Percentiles rank a stretch among this genome's conserved stretches.
These are phyloP conservation scores for Eulemur albifrons DNA, from an alignment of 2,797 vertebrate genomes.

Conservation along the genomic window DNA sequence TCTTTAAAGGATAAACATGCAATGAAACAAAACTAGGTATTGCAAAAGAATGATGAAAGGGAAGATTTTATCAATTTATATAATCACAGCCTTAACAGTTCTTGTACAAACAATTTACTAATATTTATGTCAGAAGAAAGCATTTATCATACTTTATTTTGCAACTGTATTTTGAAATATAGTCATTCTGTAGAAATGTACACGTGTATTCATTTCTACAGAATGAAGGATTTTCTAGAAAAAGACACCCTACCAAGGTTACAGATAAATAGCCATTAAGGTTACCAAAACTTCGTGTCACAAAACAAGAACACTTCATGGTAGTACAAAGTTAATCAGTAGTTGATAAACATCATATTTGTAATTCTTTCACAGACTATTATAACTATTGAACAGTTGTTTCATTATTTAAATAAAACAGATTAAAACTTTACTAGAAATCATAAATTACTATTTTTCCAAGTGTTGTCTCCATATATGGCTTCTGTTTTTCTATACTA, in stretches of 20 bases:
- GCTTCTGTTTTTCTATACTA: constrained; percentile 33
- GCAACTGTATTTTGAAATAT: background rate
- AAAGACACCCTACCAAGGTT: background rate
- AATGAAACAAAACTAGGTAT: background rate
- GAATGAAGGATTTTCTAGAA: background rate
- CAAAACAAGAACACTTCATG: background rate
- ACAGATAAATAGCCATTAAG: background rate
- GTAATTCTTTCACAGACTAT: background rate
- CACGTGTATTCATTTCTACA: background rate
- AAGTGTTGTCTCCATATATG: background rate
- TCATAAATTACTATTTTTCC: background rate
- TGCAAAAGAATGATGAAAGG: background rate
- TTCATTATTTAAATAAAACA: constrained; percentile 3
- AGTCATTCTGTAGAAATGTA: background rate
- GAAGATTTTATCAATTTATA: background rate
- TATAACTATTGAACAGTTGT: background rate
- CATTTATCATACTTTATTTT: background rate
- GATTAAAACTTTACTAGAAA: constrained; percentile 23
- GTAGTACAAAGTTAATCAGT: background rate
- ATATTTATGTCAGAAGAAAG: background rate
- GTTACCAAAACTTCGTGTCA: background rate
- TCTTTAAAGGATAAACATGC: background rate
- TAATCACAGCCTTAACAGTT: background rate
- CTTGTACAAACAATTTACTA: background rate
- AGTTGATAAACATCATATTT: background rate